phyloP scores from a whole-genome alignment of 1,140 invertebrate genomes.

The Chrysopa pallens region DNA sequence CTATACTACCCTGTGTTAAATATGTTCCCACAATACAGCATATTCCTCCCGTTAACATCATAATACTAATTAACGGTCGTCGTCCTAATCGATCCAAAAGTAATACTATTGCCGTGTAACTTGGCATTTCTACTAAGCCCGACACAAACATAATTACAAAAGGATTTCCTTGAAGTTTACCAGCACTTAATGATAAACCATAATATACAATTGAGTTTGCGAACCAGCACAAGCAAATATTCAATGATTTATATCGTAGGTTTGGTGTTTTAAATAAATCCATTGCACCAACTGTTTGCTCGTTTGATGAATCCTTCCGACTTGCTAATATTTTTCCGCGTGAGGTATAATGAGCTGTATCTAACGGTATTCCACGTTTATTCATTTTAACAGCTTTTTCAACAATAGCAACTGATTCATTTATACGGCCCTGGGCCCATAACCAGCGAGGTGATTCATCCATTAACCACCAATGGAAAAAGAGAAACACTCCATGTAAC shows the following conservation, averaged over 20 bases:
- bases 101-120: slow-evolving; percentile 51
- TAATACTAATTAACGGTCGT: slow-evolving; percentile 44
- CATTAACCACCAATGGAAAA: slow-evolving; percentile 70
- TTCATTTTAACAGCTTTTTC: slow-evolving; percentile 54
- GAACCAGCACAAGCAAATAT: slow-evolving; percentile 74
- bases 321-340: slow-evolving; percentile 28
- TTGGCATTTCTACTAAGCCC: slow-evolving; percentile 66
- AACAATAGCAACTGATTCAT: slow-evolving; percentile 53
- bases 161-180: slow-evolving; percentile 62
- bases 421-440: slow-evolving; percentile 54
- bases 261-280: slow-evolving; percentile 67
- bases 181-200: slow-evolving; percentile 63
- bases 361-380: slow-evolving; percentile 34
- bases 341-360: slow-evolving; percentile 39
- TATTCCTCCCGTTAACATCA: slow-evolving; percentile 53
- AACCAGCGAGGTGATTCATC: slow-evolving; percentile 75
- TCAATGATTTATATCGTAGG: slow-evolving; percentile 58
- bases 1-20: slow-evolving; percentile 33
- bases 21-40: slow-evolving; percentile 49
- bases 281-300: slow-evolving; percentile 29
- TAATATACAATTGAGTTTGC: slow-evolving; percentile 78
- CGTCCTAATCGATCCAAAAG: slow-evolving; percentile 55
- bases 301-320: slow-evolving; percentile 14
- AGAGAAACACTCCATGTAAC: slow-evolving; percentile 47
- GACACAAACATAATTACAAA: slow-evolving; percentile 65